Evolutionary conservation across 2,888 invertebrate genomes (phyloP).

Genomic region (Chloroclysta siterata): DNA sequence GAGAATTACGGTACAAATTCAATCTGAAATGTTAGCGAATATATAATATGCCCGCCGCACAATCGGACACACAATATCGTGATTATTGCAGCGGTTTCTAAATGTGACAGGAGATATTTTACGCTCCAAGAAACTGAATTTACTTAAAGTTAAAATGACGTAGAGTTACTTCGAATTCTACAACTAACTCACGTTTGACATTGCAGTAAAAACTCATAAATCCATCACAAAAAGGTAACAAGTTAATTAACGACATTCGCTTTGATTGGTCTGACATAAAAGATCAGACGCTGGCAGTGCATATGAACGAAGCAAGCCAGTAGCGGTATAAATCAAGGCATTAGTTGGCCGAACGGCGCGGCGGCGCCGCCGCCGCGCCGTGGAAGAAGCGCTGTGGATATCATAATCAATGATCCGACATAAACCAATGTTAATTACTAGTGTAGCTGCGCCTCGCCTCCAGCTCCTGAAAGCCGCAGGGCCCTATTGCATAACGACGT

Average conservation of each 20-base stretch:
- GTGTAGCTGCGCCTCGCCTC: constrained; percentile 39
- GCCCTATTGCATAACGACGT: constrained; percentile 63
- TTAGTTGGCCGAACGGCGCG: constrained; percentile 57
- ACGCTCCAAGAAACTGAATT: constrained; percentile 18
- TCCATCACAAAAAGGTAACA: constrained; percentile 31
- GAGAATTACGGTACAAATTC: constrained; percentile 29
- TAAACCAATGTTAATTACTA: constrained; percentile 58
- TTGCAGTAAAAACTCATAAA: constrained; percentile 21
- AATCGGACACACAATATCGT: constrained; percentile 18
- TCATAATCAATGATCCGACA: constrained; percentile 59
- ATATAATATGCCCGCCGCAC: constrained; percentile 6
- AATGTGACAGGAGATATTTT: constrained; percentile 25
- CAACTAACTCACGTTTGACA: constrained; percentile 20
- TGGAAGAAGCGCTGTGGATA: constrained; percentile 59
- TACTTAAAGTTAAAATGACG: constrained; percentile 4
- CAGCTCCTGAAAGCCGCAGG: constrained; percentile 59
- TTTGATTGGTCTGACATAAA: constrained; percentile 53
- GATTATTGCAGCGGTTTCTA: constrained; percentile 18
- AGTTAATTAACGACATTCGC: constrained; percentile 47
- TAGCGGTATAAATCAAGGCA: constrained; percentile 66
- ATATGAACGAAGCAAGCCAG: constrained; percentile 56
- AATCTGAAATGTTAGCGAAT: constrained; percentile 26
- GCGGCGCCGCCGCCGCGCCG: constrained; percentile 44
- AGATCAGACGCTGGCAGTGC: constrained; percentile 40
- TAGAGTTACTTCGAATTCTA: constrained; percentile 5